phyloP scores from a whole-genome alignment of 2,113 vertebrate genomes.

The Asarcornis scutulata region DNA sequence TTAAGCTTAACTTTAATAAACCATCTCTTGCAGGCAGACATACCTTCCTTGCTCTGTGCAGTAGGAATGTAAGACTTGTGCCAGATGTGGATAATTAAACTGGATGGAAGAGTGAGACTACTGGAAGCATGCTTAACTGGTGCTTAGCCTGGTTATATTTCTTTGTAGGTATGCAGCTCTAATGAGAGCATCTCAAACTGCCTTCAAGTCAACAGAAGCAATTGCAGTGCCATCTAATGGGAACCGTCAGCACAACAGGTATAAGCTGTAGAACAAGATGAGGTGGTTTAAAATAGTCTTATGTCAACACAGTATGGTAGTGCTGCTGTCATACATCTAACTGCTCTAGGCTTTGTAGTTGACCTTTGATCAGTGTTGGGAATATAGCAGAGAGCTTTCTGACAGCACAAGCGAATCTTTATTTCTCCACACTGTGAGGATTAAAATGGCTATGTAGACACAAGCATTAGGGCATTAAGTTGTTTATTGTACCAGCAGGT shows the following conservation, averaged over 20 bases:
- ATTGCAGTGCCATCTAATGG: conserved; percentile 55
- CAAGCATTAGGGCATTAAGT: neutral
- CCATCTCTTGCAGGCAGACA: neutral
- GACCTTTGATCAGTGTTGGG: neutral
- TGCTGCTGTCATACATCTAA: neutral
- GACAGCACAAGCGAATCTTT: neutral
- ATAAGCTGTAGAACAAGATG: neutral
- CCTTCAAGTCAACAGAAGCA: conserved; percentile 48
- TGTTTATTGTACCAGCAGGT: neutral
- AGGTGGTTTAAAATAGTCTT: neutral
- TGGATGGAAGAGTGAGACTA: neutral
- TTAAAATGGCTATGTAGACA: neutral
- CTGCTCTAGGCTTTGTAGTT: neutral
- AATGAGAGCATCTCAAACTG: conserved; percentile 70
- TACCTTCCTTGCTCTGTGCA: neutral
- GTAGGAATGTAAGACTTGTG: neutral
- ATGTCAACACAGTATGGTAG: neutral
- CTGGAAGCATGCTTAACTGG: neutral
- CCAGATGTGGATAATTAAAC: neutral
- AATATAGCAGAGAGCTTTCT: neutral
- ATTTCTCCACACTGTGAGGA: rapidly evolving
- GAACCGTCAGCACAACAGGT: conserved; percentile 78
- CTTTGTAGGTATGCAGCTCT: conserved; percentile 79
- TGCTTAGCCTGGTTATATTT: conserved; percentile 21
- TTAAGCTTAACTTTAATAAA: neutral